Evolutionary conservation across 1,140 invertebrate genomes (phyloP).

Genomic region (fruit fly (Drosophila melanogaster)): DNA sequence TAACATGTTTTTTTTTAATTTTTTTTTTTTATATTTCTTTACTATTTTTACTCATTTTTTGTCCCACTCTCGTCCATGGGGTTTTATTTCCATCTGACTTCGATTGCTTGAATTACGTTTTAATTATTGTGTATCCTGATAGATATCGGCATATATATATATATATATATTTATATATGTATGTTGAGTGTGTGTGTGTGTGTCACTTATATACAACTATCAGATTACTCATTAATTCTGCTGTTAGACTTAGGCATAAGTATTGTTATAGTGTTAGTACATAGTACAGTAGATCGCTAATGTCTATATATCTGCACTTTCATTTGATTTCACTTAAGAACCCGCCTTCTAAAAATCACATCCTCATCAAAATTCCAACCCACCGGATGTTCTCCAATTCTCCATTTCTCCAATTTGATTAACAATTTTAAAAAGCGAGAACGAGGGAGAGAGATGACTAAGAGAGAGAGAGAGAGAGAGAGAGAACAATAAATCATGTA

Average conservation of each 20-base stretch:
- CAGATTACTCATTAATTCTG: constrained; percentile 41
- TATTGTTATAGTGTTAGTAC: constrained; percentile 39
- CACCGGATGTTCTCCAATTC: neutral
- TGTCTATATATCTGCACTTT: constrained; percentile 32
- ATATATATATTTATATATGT: constrained; percentile 7
- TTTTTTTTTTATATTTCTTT: constrained; percentile 7
- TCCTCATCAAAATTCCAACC: constrained; percentile 1
- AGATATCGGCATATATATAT: constrained; percentile 26
- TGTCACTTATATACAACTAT: constrained; percentile 49
- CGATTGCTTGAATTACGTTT: constrained; percentile 50
- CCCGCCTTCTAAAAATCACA: neutral
- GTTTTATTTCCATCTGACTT: neutral
- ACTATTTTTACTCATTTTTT: constrained; percentile 11
- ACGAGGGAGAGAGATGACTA: neutral
- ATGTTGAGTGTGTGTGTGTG: constrained; percentile 3
- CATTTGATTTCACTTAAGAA: constrained; percentile 30
- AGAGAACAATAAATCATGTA: constrained; percentile 4
- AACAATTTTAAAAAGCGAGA: neutral
- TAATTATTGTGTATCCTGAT: constrained; percentile 48
- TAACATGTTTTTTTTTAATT: constrained; percentile 24
- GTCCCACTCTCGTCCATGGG: constrained; percentile 6
- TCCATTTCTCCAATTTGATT: constrained; percentile 2
- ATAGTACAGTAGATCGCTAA: constrained; percentile 35
- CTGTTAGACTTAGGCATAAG: constrained; percentile 39
- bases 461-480: neutral